These are phyloP conservation scores for Etia nguti DNA, from an alignment of 2,113 vertebrate genomes.

Conservation along the genomic window DNA sequence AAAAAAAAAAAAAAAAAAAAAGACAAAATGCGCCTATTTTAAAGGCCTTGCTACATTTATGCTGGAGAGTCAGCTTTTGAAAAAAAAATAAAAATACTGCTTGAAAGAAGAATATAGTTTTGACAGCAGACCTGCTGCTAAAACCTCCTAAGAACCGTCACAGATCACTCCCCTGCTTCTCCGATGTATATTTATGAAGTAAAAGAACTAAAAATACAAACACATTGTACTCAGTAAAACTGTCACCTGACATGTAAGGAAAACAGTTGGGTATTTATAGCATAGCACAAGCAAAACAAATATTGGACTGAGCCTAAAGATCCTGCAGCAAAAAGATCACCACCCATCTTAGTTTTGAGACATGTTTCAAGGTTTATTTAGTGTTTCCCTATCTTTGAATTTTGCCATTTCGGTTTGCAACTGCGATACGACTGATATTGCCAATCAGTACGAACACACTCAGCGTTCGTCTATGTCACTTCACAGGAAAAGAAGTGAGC, in stretches of 20 bases:
- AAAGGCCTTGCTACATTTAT: conserved; percentile 20
- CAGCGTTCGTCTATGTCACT: not conserved
- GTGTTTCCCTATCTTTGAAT: not conserved
- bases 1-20: conserved; percentile 23
- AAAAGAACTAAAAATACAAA: conserved; percentile 15
- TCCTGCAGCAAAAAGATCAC: not conserved
- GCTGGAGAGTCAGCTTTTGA: not conserved
- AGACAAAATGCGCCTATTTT: conserved; percentile 35
- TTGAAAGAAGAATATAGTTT: conserved; percentile 38
- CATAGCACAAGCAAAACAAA: not conserved
- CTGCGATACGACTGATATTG: not conserved
- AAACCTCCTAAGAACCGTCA: conserved; percentile 28
- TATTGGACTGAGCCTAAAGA: not conserved
- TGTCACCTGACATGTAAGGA: not conserved
- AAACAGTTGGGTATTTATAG: not conserved
- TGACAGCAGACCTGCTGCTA: conserved; percentile 41
- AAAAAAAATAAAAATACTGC: conserved; percentile 11
- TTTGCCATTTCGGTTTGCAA: not conserved
- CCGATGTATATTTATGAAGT: not conserved
- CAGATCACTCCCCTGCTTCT: not conserved
- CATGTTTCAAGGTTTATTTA: not conserved
- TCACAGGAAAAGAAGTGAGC: not conserved
- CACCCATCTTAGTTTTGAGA: not conserved
- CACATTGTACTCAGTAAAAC: not conserved
- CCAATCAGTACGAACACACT: not conserved